Base-by-base conservation (phyloP, 2,113 vertebrate species). In the Corythornis cristatus region DNA sequence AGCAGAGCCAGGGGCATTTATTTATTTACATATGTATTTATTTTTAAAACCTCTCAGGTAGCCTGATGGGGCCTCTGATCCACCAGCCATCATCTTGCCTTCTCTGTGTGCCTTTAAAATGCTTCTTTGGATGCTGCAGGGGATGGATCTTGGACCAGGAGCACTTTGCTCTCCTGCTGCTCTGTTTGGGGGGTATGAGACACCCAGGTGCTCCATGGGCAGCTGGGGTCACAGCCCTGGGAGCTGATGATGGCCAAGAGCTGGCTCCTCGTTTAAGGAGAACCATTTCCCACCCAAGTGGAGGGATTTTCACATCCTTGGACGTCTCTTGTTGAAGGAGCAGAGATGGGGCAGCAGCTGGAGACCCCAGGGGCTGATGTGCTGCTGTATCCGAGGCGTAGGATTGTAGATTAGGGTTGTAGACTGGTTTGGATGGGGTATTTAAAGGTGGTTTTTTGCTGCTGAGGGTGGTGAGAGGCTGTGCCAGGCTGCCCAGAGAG, bases 131-230 rank as follows among this genome's bases (percentile, higher is more conserved):
- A 5, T 0, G 1, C 23, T 33, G 56, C 71, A 51, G 76, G 46
- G 50, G 53, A 31, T 57, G 54, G 50, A 25, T 51, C 50, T 26
- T 13, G 12, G 50, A 23, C 14, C 20, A 33, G 61, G 64, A 46
- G 46, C 3, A 1, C 5, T 56, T 57, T 50, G 14, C 17, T 78
- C 22, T 31, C 50, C 40, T 65, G 28, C 54, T 25, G 35, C 35
- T 35, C 40, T 3, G 0, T 31, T 10, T 3, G 0, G n/a, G 43
- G 42, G 4, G 35, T 8, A 2, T 0, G 4, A 15, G 83, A n/a
- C 19, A 1, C 26, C 29, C 50, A 29, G 13, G 40, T 8, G 25
- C 4, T 25, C 25, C 2, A 0, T 7, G 0, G 2, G 33, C 31
- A 35, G 65, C 9, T 1, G 5, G 25, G 6, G 2, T 20, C 2